Conservation (phyloP, 1,140 invertebrate genomes). For the Mesaphorura yosii region DNA sequence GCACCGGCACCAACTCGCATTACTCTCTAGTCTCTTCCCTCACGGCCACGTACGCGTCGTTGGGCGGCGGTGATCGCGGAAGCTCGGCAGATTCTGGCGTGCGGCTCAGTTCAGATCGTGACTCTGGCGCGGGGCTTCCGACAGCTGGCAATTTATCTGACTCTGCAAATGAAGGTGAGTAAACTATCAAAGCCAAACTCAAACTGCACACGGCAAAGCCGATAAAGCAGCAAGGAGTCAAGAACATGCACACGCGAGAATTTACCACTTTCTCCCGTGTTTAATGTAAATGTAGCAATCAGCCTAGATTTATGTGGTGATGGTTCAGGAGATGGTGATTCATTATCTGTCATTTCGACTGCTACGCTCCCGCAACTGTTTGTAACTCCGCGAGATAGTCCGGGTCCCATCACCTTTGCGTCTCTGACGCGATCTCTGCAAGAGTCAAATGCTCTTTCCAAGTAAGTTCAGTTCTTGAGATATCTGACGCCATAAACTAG, state of each 20-base stretch:
- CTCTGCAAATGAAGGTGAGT: slow-evolving; percentile 58
- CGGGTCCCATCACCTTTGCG: slow-evolving; percentile 28
- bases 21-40: slow-evolving; percentile 30
- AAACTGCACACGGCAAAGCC: too few species aligned
- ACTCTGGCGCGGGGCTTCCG: slow-evolving; percentile 53
- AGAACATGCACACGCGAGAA: too few species aligned
- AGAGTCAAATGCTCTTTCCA: slow-evolving; percentile 56
- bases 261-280: too few species aligned
- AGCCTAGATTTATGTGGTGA: slow-evolving; percentile 44
- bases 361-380: slow-evolving; percentile 50
- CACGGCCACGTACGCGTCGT: slow-evolving; percentile 35
- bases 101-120: slow-evolving; percentile 64
- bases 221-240: too few species aligned
- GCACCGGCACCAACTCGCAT: slow-evolving; percentile 30
- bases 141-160: slow-evolving; percentile 60
- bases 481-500: neutral
- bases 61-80: slow-evolving; percentile 55
- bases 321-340: slow-evolving; percentile 57
- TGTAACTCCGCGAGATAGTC: slow-evolving; percentile 28
- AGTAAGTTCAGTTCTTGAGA: too few species aligned
- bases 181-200: neutral
- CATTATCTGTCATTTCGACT: slow-evolving; percentile 58
- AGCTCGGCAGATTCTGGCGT: slow-evolving; percentile 77
- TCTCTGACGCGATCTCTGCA: slow-evolving; percentile 61
- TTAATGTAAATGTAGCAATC: slow-evolving; percentile 37